Conservation (phyloP, 64 coral and sea anemone genomes). For the Dendrophyllia cribrosa region DNA sequence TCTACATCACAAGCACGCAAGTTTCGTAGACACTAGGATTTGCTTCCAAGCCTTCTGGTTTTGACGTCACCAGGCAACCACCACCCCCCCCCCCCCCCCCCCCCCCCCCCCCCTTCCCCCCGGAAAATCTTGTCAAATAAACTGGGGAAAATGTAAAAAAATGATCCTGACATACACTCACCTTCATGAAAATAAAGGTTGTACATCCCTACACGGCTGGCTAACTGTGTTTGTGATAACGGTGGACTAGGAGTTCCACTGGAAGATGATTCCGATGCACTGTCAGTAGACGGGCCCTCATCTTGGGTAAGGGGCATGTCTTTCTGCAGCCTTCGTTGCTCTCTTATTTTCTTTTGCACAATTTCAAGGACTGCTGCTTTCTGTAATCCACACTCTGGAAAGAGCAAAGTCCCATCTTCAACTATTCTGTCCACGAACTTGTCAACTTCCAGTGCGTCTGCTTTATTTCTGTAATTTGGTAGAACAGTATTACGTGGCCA, state of each 20-base stretch:
- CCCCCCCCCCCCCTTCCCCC: no score
- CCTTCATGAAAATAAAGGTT: no score
- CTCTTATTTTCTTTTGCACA: not conserved
- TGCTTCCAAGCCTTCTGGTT: no score
- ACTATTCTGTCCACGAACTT: not conserved
- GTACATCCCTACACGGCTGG: no score
- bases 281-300: not conserved
- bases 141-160: no score
- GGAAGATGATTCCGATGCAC: not conserved
- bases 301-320: not conserved
- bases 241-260: not conserved
- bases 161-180: no score
- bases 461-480: slow-evolving; percentile 24
- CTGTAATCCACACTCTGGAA: not conserved
- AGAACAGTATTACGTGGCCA: not conserved
- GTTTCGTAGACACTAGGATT: no score
- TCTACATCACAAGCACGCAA: no score
- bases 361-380: slow-evolving; percentile 4
- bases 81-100: no score
- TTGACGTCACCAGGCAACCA: no score
- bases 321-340: not conserved
- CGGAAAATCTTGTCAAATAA: no score
- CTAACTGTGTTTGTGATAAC: not conserved
- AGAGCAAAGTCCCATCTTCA: not conserved
- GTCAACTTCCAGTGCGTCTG: not conserved